phyloP scores from a whole-genome alignment of 2,888 invertebrate species.

The Argyra leucocephala region DNA sequence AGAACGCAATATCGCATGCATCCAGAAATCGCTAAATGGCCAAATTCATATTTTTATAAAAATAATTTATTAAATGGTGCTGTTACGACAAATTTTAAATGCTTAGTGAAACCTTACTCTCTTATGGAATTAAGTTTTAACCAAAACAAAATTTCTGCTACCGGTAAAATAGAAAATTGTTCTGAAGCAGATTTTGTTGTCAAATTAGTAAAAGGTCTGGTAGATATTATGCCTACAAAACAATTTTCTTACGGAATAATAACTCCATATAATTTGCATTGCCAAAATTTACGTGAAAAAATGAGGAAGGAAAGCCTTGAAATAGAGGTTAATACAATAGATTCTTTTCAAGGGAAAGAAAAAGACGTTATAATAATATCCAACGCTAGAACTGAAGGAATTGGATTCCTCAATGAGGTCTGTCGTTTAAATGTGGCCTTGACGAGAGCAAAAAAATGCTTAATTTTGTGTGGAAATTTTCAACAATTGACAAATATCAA shows the following conservation, averaged over 20 bases:
- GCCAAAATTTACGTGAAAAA: conserved; percentile 30
- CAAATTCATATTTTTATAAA: conserved; percentile 49
- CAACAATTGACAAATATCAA: conserved; percentile 45
- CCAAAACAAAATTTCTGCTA: conserved; percentile 35
- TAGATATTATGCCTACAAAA: conserved; percentile 34
- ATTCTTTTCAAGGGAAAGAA: conserved; percentile 82
- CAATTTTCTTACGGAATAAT: conserved; percentile 53
- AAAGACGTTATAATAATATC: conserved; percentile 78
- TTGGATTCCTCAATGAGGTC: conserved; percentile 66
- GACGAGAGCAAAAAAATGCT: conserved; percentile 66
- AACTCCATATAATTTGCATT: conserved; percentile 61
- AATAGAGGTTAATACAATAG: conserved; percentile 55
- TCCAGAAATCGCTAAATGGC: conserved; percentile 67
- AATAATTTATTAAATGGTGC: conserved; percentile 32
- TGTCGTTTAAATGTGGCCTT: conserved; percentile 79
- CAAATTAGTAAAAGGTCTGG: conserved; percentile 45
- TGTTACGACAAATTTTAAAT: conserved; percentile 22
- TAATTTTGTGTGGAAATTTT: conserved; percentile 66
- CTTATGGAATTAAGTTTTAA: conserved; percentile 50
- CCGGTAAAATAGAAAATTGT: conserved; percentile 44
- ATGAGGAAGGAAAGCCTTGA: conserved; percentile 25
- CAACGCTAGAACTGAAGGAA: conserved; percentile 64
- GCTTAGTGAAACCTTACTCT: conserved; percentile 49
- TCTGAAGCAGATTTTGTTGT: conserved; percentile 54
- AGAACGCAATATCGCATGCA: conserved; percentile 79